Evolutionary conservation across 23 tunicate genomes (phyloP).

Genomic region (Ascidia mentula): DNA sequence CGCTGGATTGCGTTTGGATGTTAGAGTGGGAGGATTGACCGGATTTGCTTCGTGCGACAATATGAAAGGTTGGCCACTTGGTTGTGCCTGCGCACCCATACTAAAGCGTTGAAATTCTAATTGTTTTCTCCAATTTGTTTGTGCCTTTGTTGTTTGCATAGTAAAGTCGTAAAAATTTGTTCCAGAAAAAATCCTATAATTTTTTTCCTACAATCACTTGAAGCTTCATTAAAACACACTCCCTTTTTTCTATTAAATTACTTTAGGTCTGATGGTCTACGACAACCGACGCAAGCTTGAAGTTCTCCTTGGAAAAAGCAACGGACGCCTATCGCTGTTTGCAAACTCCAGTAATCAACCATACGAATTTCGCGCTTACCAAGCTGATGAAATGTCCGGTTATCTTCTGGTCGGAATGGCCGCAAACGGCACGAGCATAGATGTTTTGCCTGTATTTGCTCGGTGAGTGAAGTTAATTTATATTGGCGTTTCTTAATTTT

Average conservation of each 20-base stretch:
- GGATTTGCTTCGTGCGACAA: not conserved
- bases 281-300: not conserved
- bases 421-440: not conserved
- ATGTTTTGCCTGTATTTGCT: not conserved
- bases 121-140: too few relatives aligned
- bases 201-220: too few relatives aligned
- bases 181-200: too few relatives aligned
- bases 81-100: too few relatives aligned
- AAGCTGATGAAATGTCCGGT: not conserved
- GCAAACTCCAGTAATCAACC: not conserved
- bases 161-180: too few relatives aligned
- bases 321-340: not conserved
- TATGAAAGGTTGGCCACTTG: not conserved
- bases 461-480: not conserved
- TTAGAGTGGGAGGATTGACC: not conserved
- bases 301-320: not conserved
- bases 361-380: not conserved
- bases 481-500: too few relatives aligned
- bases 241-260: too few relatives aligned
- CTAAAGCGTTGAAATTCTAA: too few relatives aligned
- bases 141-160: too few relatives aligned
- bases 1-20: not conserved
- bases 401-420: not conserved
- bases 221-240: too few relatives aligned
- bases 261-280: not conserved